These are phyloP conservation scores for Brachionus rubens DNA, from an alignment of 1,140 invertebrate genomes.

Conservation along the genomic window DNA sequence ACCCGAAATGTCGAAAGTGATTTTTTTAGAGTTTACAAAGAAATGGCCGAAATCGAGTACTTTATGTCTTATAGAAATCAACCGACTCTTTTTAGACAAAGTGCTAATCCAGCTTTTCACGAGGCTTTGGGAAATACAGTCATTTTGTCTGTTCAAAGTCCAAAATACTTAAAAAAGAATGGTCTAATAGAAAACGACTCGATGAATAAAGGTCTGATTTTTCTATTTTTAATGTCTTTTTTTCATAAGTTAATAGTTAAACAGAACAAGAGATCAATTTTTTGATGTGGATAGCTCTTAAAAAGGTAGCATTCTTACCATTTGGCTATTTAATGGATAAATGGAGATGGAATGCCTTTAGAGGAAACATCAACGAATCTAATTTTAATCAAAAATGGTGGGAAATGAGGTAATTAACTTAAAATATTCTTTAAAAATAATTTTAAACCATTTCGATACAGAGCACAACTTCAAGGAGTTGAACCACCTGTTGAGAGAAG, in stretches of 20 bases:
- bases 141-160: slow-evolving; percentile 75
- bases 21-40: slow-evolving; percentile 78
- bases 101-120: slow-evolving; percentile 71
- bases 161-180: slow-evolving; percentile 75
- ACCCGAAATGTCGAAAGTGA: slow-evolving; percentile 70
- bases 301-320: slow-evolving; percentile 82
- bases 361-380: slow-evolving; percentile 63
- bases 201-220: slow-evolving; percentile 53
- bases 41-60: slow-evolving; percentile 77
- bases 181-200: slow-evolving; percentile 71
- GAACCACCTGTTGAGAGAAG: slow-evolving; percentile 51
- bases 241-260: slow-evolving; percentile 32
- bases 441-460: not conserved
- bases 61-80: slow-evolving; percentile 71
- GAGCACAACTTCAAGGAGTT: slow-evolving; percentile 56
- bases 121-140: slow-evolving; percentile 82
- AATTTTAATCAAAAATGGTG: slow-evolving; percentile 62
- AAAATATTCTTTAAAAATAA: slow-evolving; percentile 58
- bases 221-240: not conserved
- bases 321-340: slow-evolving; percentile 80
- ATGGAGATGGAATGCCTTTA: slow-evolving; percentile 83
- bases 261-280: slow-evolving; percentile 80
- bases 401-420: slow-evolving; percentile 53
- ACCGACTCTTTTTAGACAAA: slow-evolving; percentile 68
- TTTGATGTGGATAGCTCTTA: slow-evolving; percentile 73